Base-by-base conservation (phyloP, 1,140 invertebrate species). In the Drosophila bipectinata region DNA sequence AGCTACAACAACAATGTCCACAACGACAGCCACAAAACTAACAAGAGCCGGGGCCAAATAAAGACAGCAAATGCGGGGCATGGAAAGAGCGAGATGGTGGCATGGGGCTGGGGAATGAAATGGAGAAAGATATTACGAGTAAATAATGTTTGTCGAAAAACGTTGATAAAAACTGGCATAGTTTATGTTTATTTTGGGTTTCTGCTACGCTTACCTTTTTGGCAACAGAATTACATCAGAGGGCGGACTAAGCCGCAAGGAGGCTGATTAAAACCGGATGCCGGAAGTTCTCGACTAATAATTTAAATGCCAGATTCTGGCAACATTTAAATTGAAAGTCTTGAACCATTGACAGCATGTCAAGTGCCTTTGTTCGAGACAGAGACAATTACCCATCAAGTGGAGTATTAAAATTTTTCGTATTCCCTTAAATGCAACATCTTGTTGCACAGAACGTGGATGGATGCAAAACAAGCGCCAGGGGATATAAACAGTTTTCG, bases 221-320 rank as follows among this genome's bases (percentile, higher is more conserved):
- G 18, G 28, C 26, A 44, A 64, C 34, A 9, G 9, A 47, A 80
- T 80, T 80, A 80, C 61, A 62, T 71, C 41, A 60, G 18, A 45
- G 28, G 39, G 1, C 6, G 18, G 18, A 47, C 24, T 12, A 18
- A 44, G 41, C 41, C 14, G 44, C 44, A 18, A 47, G 44, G 21
- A 47, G 15, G 7, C 47, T 52, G 28, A 45, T 45, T 52, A 67
- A 52, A 67, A 52, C 34, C 63, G 63, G 59, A 63, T 32, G 59
- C 14, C 77, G 77, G 77, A 84, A 87, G 82, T 87, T 32, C 58
- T 74, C 61, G 63, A 79, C 80, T 77, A 80, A 71, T 79, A 74
- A 66, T 79, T 51, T 26, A 67, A 67, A 45, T 44, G 26, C 44
- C 26, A 52, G 7, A 15, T 44, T n/a, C 18, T 63, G n/a, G 41